These are phyloP conservation scores for Crocidura indochinensis DNA, from an alignment of 2,797 vertebrate genomes.

Conservation along the genomic window DNA sequence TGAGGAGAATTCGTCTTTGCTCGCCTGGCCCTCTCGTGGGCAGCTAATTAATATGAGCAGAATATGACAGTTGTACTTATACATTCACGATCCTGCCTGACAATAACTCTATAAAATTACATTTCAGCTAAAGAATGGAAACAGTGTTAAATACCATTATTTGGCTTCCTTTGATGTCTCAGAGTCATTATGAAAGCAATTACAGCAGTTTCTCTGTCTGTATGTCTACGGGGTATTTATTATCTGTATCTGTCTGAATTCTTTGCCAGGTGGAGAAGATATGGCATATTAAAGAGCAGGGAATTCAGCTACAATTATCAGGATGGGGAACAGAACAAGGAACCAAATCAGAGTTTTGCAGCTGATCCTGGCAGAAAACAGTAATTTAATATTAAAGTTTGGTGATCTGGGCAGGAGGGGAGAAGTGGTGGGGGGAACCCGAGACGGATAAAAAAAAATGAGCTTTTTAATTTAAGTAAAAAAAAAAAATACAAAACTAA, in stretches of 20 bases:
- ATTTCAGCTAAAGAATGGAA: conserved; percentile 93
- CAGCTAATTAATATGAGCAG: conserved; percentile 93
- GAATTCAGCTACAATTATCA: conserved; percentile 91
- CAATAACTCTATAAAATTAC: conserved; percentile 94
- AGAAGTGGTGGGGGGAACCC: no score
- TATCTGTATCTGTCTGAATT: conserved; percentile 91
- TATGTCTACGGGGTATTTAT: conserved; percentile 92
- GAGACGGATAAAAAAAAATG: no score
- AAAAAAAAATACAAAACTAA: conserved; percentile 21
- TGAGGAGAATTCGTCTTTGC: conserved; percentile 91
- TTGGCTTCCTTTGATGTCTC: conserved; percentile 93
- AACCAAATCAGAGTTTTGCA: conserved; percentile 89
- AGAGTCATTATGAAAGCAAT: conserved; percentile 94
- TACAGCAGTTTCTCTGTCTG: conserved; percentile 93
- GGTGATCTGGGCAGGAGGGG: conserved; percentile 78
- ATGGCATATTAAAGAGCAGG: conserved; percentile 91
- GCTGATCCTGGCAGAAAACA: conserved; percentile 88
- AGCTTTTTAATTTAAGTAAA: conserved; percentile 81
- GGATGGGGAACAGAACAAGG: conserved; percentile 86
- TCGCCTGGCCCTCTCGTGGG: conserved; percentile 91
- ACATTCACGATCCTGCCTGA: conserved; percentile 90
- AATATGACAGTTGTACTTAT: conserved; percentile 92
- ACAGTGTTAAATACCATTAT: conserved; percentile 94
- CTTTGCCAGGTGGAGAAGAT: conserved; percentile 92
- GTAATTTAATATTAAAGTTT: conserved; percentile 87